phyloP scores from a whole-genome alignment of 2,113 vertebrate species.

The Macquaria australasica region DNA sequence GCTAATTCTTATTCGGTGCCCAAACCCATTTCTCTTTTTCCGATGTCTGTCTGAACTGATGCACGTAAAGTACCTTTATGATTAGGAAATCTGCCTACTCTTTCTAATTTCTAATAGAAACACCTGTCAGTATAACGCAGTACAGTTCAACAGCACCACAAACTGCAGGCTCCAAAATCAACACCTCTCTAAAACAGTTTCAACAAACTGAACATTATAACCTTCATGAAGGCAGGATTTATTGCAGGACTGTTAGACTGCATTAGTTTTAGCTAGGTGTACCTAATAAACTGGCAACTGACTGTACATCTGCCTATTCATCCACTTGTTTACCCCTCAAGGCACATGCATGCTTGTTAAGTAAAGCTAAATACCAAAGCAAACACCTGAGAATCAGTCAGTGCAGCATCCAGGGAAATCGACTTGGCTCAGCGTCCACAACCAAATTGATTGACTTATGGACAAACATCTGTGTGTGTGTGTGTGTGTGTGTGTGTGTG shows the following conservation, averaged over 20 bases:
- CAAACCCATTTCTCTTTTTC: background rate
- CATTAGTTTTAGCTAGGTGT: background rate
- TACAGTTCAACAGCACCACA: background rate
- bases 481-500: background rate
- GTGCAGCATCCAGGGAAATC: background rate
- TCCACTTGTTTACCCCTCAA: background rate
- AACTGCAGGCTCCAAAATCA: background rate
- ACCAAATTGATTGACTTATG: background rate
- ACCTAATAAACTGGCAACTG: background rate
- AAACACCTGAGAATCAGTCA: background rate
- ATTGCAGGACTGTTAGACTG: background rate
- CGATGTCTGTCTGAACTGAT: background rate
- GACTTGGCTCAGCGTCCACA: background rate
- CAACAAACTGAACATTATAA: background rate
- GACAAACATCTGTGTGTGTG: background rate
- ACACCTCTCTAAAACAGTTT: background rate
- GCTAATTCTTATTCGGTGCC: background rate
- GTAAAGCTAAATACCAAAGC: background rate
- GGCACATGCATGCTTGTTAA: background rate
- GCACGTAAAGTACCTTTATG: background rate
- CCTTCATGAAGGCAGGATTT: too few species aligned
- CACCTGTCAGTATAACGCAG: background rate
- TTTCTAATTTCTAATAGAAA: background rate
- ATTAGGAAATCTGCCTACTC: too few species aligned
- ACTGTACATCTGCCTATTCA: background rate